These are phyloP conservation scores for Phataginus tetradactyla DNA, from an alignment of 2,797 vertebrate species.

Conservation along the genomic window DNA sequence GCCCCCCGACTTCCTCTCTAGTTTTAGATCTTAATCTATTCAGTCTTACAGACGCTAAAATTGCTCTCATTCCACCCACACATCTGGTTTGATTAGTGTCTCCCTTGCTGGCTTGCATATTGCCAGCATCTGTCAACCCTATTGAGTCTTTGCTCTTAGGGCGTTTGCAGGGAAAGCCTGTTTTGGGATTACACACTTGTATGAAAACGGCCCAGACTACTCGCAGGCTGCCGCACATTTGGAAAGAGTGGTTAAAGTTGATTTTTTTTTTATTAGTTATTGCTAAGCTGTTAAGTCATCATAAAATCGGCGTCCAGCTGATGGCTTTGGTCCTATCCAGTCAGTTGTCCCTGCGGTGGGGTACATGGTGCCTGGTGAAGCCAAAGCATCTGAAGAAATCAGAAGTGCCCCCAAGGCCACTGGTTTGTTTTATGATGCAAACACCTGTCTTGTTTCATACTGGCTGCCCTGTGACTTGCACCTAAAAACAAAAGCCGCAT, in stretches of 20 bases:
- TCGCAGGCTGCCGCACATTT: neutral
- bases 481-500: slow-evolving; percentile 65
- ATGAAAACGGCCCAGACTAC: neutral
- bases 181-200: neutral
- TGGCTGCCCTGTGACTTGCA: slow-evolving; percentile 35
- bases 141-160: slow-evolving; percentile 65
- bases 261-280: slow-evolving; percentile 32
- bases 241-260: slow-evolving; percentile 14
- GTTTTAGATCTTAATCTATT: neutral
- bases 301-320: neutral
- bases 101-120: slow-evolving; percentile 43
- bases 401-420: slow-evolving; percentile 19
- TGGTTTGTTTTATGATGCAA: slow-evolving; percentile 56
- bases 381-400: neutral
- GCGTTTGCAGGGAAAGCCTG: slow-evolving; percentile 20
- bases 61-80: slow-evolving; percentile 1
- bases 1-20: no score
- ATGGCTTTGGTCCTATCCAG: slow-evolving; percentile 4
- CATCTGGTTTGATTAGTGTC: slow-evolving; percentile 65
- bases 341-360: slow-evolving; percentile 9
- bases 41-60: neutral
- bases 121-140: slow-evolving; percentile 66
- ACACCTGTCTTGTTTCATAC: slow-evolving; percentile 72
- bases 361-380: neutral
- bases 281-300: slow-evolving; percentile 28